phyloP scores from a whole-genome alignment of 2,797 vertebrate genomes.

The Rhabdomys pumilio region DNA sequence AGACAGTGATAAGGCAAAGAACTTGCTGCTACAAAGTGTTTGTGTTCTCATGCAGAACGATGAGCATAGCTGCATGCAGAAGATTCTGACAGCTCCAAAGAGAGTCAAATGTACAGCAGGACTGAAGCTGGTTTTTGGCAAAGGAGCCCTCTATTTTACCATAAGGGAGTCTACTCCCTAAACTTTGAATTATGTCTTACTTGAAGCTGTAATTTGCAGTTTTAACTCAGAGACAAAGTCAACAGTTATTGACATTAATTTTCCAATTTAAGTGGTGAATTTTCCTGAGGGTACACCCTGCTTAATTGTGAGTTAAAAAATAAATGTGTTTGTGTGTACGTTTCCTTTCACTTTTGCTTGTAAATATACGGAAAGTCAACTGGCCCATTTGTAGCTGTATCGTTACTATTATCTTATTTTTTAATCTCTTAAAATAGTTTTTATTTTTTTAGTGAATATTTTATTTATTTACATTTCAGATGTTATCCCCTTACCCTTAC shows the following conservation, averaged over 20 bases:
- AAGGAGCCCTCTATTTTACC: not conserved
- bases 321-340: not conserved
- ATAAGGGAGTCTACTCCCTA: not conserved
- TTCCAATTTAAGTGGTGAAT: not conserved
- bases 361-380: conserved; percentile 23
- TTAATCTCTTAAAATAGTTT: no score
- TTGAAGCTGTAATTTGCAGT: conserved; percentile 43
- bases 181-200: conserved; percentile 45
- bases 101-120: conserved; percentile 10
- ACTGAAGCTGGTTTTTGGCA: conserved; percentile 58
- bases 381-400: not conserved
- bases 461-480: no score
- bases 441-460: no score
- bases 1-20: not conserved
- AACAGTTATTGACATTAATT: not conserved
- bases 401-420: not conserved
- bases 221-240: conserved; percentile 55
- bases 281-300: not conserved
- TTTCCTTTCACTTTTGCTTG: conserved; percentile 35
- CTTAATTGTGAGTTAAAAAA: conserved; percentile 55
- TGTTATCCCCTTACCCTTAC: no score
- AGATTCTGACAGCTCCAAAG: not conserved
- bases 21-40: not conserved
- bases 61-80: conserved; percentile 19
- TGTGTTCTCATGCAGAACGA: not conserved